Evolutionary conservation across 1,140 invertebrate species (phyloP).

Genomic region (Episyrphus balteatus): DNA sequence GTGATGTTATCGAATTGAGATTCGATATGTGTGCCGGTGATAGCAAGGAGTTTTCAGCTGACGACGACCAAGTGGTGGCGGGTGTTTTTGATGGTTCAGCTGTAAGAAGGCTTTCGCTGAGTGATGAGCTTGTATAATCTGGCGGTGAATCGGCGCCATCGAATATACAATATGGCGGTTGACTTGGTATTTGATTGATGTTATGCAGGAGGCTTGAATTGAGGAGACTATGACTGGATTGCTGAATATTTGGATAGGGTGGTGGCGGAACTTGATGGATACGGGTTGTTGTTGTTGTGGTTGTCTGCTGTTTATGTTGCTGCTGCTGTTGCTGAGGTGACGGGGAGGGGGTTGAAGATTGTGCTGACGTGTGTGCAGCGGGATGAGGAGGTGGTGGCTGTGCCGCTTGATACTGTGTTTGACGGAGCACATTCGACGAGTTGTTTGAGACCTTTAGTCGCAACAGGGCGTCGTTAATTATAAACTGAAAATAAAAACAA

Average conservation of each 20-base stretch:
- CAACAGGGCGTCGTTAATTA: constrained; percentile 36
- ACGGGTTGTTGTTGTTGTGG: constrained; percentile 7
- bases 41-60: constrained; percentile 14
- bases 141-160: constrained; percentile 27
- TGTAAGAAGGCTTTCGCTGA: neutral
- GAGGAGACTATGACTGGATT: constrained; percentile 12
- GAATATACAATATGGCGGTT: constrained; percentile 33
- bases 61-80: constrained; percentile 17
- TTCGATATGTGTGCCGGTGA: constrained; percentile 30
- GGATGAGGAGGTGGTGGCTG: no score
- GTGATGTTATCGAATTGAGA: constrained; percentile 33
- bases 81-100: neutral
- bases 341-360: neutral
- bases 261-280: constrained; percentile 8
- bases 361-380: neutral
- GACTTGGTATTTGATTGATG: constrained; percentile 33
- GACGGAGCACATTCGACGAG: constrained; percentile 1
- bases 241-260: constrained; percentile 3
- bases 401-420: constrained; percentile 1
- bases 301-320: neutral
- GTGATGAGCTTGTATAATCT: constrained; percentile 8
- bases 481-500: constrained; percentile 19
- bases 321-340: neutral
- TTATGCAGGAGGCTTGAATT: constrained; percentile 29
- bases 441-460: constrained; percentile 32